phyloP scores from a whole-genome alignment of 2,888 invertebrate species.

The Tillus elongatus region DNA sequence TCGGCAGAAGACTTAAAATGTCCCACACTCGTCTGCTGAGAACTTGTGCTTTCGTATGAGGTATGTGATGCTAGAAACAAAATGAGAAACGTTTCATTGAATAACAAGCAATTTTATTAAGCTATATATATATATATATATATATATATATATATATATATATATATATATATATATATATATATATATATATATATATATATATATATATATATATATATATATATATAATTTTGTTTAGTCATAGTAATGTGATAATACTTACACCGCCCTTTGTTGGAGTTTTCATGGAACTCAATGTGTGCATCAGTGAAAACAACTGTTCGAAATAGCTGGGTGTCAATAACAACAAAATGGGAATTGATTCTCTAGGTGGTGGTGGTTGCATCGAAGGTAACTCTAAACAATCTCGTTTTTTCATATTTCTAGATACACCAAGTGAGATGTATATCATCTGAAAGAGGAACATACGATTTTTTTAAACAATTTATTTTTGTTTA shows the following conservation, averaged over 20 bases:
- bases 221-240: too few relatives aligned
- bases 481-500: too few relatives aligned
- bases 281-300: slow-evolving; percentile 77
- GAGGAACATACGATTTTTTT: too few relatives aligned
- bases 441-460: slow-evolving; percentile 79
- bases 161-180: too few relatives aligned
- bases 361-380: slow-evolving; percentile 73
- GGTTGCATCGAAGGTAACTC: slow-evolving; percentile 82
- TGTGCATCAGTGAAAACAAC: slow-evolving; percentile 83
- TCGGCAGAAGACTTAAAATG: slow-evolving; percentile 81
- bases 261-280: slow-evolving; percentile 59
- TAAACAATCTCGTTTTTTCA: slow-evolving; percentile 54
- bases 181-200: too few relatives aligned
- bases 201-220: too few relatives aligned
- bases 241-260: slow-evolving; percentile 16
- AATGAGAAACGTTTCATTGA: too few relatives aligned
- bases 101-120: too few relatives aligned
- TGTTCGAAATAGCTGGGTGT: slow-evolving; percentile 85
- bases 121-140: too few relatives aligned
- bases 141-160: too few relatives aligned
- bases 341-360: slow-evolving; percentile 76
- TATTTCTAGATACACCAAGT: slow-evolving; percentile 59
- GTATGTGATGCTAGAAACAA: slow-evolving; percentile 51
- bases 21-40: slow-evolving; percentile 91
- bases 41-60: slow-evolving; percentile 81